A percentile compares a stretch with the other conserved stretches of the same genome.
These are phyloP conservation scores for Pedetes capensis DNA, from an alignment of 2,113 vertebrate species.

Conservation along the genomic window DNA sequence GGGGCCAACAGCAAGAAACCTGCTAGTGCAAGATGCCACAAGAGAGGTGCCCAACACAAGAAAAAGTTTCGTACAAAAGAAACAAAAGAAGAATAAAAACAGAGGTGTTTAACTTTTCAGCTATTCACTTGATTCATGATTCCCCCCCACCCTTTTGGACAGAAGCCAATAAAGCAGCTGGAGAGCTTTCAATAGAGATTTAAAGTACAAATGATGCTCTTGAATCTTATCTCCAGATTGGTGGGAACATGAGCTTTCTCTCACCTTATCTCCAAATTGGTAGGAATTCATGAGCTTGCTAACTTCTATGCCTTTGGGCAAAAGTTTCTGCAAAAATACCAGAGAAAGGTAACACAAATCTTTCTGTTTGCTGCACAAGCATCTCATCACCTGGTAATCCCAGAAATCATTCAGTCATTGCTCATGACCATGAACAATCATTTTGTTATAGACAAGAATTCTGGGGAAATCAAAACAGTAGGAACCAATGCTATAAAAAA, in stretches of 20 bases:
- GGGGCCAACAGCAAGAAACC: conserved; percentile 84
- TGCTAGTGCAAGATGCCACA: conserved; percentile 86
- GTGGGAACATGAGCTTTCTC: conserved; percentile 93
- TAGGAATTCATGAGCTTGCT: conserved; percentile 93
- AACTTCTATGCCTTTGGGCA: conserved; percentile 91
- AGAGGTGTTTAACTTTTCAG: conserved; percentile 91
- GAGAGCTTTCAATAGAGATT: conserved; percentile 89
- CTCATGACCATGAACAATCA: conserved; percentile 92
- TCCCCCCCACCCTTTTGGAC: conserved; percentile 91
- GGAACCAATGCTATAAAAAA: conserved; percentile 91
- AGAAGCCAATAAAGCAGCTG: conserved; percentile 91
- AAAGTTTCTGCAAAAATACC: conserved; percentile 91
- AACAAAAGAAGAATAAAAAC: conserved; percentile 78
- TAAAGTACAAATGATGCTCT: conserved; percentile 92
- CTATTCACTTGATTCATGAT: conserved; percentile 91
- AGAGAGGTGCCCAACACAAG: conserved; percentile 89
- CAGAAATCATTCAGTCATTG: conserved; percentile 88
- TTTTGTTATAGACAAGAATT: conserved; percentile 92
- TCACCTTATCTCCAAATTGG: conserved; percentile 90
- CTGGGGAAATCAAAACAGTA: conserved; percentile 90
- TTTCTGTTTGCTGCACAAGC: conserved; percentile 89
- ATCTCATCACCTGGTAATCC: conserved; percentile 88
- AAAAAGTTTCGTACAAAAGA: conserved; percentile 94
- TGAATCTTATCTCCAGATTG: conserved; percentile 90
- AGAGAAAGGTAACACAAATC: conserved; percentile 92